These are phyloP conservation scores for Theodoxus fluviatilis DNA, from an alignment of 2,888 invertebrate species.

Conservation along the genomic window DNA sequence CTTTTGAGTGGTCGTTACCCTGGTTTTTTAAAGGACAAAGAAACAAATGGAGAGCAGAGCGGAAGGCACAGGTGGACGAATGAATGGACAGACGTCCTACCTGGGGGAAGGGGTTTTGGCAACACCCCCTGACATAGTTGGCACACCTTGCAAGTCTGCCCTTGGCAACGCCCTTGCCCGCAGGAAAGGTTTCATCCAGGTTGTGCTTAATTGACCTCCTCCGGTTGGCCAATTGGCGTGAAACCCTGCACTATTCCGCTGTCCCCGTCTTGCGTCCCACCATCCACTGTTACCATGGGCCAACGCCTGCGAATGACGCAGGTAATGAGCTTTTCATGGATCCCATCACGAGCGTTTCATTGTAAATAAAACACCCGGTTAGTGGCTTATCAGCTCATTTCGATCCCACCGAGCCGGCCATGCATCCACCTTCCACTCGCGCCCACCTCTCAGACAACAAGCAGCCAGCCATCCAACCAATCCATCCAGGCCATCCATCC, in stretches of 20 bases:
- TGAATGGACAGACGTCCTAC: too few relatives aligned
- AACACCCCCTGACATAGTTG: constrained; percentile 89
- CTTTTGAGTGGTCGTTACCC: too few relatives aligned
- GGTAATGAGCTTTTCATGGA: neutral
- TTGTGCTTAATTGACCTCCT: constrained; percentile 70
- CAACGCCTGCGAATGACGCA: constrained; percentile 74
- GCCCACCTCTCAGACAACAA: too few relatives aligned
- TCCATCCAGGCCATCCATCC: too few relatives aligned
- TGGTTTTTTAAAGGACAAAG: too few relatives aligned
- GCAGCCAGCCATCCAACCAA: too few relatives aligned
- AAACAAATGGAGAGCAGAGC: too few relatives aligned
- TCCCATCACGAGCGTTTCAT: neutral
- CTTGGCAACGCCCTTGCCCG: constrained; percentile 58
- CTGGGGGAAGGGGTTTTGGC: constrained; percentile 75
- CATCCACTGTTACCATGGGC: constrained; percentile 79
- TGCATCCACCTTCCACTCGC: too few relatives aligned
- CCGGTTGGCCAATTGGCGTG: constrained; percentile 70
- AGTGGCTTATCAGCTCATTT: too few relatives aligned
- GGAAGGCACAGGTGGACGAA: too few relatives aligned
- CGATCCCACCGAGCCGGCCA: too few relatives aligned
- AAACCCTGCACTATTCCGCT: constrained; percentile 68
- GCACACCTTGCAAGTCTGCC: constrained; percentile 83
- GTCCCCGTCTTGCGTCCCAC: constrained; percentile 74
- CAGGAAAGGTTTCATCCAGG: constrained; percentile 65
- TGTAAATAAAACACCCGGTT: too few relatives aligned